Evolutionary conservation across 2,797 vertebrate genomes (phyloP), one percentile per base, ranked within the genome.

Genomic region (Steatocranus sp.): DNA sequence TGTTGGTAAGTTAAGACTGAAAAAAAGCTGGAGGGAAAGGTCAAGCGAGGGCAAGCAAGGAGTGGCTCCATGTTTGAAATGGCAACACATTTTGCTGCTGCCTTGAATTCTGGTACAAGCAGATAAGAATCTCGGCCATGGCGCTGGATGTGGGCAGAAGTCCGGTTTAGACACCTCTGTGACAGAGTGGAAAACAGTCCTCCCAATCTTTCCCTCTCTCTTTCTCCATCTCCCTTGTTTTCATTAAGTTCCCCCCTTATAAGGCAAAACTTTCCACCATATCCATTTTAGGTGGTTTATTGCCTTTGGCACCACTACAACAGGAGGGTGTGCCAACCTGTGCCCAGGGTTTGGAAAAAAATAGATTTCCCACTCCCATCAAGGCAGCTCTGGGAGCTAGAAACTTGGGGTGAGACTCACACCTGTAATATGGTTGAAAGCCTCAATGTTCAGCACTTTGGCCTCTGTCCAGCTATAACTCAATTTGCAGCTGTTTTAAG

Each of bases 241-340:
- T 96, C 94, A 96, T 73, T 94, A 95, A 92, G 92, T 83, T 85
- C 91, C 91, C 84, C 84, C 84, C 85, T 92, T 93, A 90, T 93
- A 93, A 91, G 90, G 92, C 92, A 92, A 95, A 96, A 95, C 94
- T 95, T 96, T 96, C 96, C 96, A 95, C 91, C 93, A 93, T 94
- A 94, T 95, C 95, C 96, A 96, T 96, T 96, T 96, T 96, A 96
- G 95, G 94, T 91, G 89, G 89, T 96, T 96, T 97, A 96, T 96
- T 94, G 95, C 89, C 81, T 88, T 96, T 97, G 96, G 96, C 95
- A 90, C 78, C 41, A 80, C 68, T 85, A 88, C 91, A 94, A 90
- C 89, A 89, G 66, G 84, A 95, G 93, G 91, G 91, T 79, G 91
- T 94, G 95, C 96, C 94, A 96, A 95, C 96, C 94, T 96, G 95